Conservation (phyloP, 2,888 invertebrate species). For the Dryococelus australis region DNA sequence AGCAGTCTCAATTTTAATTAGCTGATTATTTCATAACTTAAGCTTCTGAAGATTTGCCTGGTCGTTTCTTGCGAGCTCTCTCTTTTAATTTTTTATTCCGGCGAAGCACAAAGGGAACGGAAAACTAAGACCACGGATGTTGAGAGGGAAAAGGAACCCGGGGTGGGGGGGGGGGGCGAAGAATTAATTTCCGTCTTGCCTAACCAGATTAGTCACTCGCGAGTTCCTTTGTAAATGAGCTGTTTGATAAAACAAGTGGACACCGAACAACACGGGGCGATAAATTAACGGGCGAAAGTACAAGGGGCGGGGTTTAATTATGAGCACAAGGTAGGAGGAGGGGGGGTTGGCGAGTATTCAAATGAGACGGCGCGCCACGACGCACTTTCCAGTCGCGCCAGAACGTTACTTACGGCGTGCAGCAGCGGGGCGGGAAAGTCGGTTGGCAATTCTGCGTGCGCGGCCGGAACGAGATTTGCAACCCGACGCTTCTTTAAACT, state of each 20-base stretch:
- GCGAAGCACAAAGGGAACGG: neutral
- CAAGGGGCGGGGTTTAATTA: neutral
- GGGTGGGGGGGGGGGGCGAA: no score
- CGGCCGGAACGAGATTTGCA: neutral
- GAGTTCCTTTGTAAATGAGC: conserved; percentile 11
- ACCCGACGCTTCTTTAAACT: neutral
- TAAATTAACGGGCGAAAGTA: neutral
- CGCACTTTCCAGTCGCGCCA: neutral
- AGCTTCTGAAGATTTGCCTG: neutral
- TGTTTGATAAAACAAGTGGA: conserved; percentile 16
- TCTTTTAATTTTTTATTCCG: neutral
- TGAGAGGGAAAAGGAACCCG: neutral
- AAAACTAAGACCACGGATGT: neutral
- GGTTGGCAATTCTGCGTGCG: neutral
- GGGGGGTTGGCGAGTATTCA: neutral
- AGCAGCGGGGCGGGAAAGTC: neutral
- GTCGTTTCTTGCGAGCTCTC: neutral
- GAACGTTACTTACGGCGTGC: neutral
- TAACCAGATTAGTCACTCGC: neutral
- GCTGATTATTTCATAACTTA: conserved; percentile 8
- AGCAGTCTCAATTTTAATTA: neutral
- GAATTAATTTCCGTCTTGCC: neutral
- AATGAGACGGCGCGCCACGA: neutral
- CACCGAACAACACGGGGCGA: neutral
- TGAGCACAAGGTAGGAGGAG: neutral